Evolutionary conservation across 2,888 invertebrate genomes (phyloP).

Genomic region (Aradus depressus): DNA sequence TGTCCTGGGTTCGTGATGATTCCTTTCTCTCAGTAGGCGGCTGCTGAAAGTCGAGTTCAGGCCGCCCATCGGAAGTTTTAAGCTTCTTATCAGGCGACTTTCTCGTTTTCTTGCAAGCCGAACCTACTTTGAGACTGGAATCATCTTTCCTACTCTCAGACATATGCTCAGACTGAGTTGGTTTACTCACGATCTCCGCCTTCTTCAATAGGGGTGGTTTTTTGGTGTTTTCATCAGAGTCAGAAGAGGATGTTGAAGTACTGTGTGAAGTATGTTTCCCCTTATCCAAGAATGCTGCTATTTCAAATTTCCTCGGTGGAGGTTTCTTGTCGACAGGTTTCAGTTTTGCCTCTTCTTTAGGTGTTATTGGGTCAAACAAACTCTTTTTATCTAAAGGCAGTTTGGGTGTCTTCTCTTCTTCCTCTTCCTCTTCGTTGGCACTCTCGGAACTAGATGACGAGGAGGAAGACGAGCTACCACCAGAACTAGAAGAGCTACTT

Average conservation of each 20-base stretch:
- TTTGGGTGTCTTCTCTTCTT: conserved; percentile 17
- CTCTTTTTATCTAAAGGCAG: conserved; percentile 28
- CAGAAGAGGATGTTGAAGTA: conserved; percentile 48
- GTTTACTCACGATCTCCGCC: conserved; percentile 18
- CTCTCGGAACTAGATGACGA: conserved; percentile 35
- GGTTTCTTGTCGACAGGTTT: conserved; percentile 38
- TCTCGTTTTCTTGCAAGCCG: conserved; percentile 43
- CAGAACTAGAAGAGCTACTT: conserved; percentile 34
- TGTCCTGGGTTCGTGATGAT: conserved; percentile 42
- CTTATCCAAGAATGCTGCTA: conserved; percentile 50
- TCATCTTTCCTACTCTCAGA: conserved; percentile 21
- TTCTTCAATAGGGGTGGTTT: conserved; percentile 33
- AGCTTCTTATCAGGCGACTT: conserved; percentile 70
- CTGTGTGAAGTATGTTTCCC: conserved; percentile 56
- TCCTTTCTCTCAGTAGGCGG: conserved; percentile 66
- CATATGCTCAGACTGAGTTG: conserved; percentile 1
- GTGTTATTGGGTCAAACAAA: conserved; percentile 26
- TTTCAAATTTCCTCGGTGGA: conserved; percentile 41
- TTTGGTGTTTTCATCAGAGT: conserved; percentile 40
- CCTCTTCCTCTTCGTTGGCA: conserved; percentile 28
- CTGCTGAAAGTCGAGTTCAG: conserved; percentile 58
- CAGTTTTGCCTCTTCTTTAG: conserved; percentile 41
- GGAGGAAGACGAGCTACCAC: conserved; percentile 43
- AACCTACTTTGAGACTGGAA: conserved; percentile 29
- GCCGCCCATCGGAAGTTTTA: conserved; percentile 71